A percentile compares a stretch with the other conserved stretches of the same genome.
Conservation (phyloP, 2,888 invertebrate species). For the Lasioglossum zephyrum region DNA sequence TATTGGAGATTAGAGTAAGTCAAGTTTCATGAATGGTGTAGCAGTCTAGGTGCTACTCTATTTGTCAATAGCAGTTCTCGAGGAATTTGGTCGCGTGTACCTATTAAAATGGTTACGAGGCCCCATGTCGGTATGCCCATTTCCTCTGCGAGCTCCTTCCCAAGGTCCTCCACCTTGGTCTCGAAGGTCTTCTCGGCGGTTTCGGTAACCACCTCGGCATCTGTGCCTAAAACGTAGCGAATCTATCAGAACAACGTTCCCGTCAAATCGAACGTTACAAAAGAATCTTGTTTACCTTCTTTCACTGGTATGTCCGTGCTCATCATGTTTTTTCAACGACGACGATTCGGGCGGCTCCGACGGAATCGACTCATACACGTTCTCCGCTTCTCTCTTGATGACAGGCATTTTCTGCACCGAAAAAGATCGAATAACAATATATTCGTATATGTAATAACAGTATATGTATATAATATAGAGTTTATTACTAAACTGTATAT, state of each 20-base stretch:
- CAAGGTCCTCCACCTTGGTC: slow-evolving; percentile 85
- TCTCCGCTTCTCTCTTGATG: slow-evolving; percentile 67
- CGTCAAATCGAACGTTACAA: background rate
- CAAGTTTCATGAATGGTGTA: background rate
- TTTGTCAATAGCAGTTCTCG: background rate
- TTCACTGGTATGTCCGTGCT: slow-evolving; percentile 65
- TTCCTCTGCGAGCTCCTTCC: slow-evolving; percentile 88
- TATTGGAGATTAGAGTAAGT: too few species aligned
- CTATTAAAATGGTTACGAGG: slow-evolving; percentile 93
- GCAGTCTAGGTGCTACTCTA: background rate
- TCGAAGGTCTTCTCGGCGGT: slow-evolving; percentile 73
- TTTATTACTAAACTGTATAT: too few species aligned
- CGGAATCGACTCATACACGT: slow-evolving; percentile 8
- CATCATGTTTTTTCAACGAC: slow-evolving; percentile 63
- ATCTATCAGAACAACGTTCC: background rate
- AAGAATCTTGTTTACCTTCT: slow-evolving; percentile 55
- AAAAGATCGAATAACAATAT: background rate
- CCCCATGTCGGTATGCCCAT: slow-evolving; percentile 94
- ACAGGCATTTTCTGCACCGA: slow-evolving; percentile 78
- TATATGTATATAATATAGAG: too few species aligned
- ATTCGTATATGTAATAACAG: too few species aligned
- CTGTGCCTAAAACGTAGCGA: slow-evolving; percentile 38
- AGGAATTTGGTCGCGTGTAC: slow-evolving; percentile 83
- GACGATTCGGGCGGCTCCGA: slow-evolving; percentile 53
- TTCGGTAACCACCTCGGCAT: slow-evolving; percentile 69